Conservation (phyloP, 1,140 invertebrate genomes). For the Nasonia giraulti region DNA sequence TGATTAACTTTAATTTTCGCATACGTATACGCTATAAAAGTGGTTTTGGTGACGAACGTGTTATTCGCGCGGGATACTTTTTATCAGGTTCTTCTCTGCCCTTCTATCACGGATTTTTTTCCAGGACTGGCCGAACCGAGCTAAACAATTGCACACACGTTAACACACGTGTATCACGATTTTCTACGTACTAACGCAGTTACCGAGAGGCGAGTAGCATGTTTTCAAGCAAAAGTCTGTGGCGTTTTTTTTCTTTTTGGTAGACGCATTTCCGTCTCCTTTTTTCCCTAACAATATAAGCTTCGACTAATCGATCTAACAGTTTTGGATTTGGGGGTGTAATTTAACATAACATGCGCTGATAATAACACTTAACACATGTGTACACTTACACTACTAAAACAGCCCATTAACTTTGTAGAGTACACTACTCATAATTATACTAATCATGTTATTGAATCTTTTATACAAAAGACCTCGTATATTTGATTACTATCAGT, state of each 20-base stretch:
- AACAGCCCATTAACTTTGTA: not conserved
- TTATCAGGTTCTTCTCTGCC: conserved; percentile 11
- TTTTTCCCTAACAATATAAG: not conserved
- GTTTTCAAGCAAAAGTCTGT: conserved; percentile 53
- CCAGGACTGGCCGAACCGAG: conserved; percentile 65
- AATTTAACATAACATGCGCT: not conserved
- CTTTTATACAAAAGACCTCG: not conserved
- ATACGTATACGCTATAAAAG: too few species aligned
- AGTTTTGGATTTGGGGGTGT: not conserved
- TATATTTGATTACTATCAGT: not conserved
- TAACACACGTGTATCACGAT: conserved; percentile 53
- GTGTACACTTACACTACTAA: not conserved
- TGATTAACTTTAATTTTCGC: conserved; percentile 8
- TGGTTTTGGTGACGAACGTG: not conserved
- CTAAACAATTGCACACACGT: conserved; percentile 59
- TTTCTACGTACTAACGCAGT: conserved; percentile 66
- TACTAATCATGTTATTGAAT: not conserved
- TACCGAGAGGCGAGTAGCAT: conserved; percentile 62
- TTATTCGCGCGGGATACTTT: not conserved
- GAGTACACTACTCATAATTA: not conserved
- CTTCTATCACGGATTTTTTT: conserved; percentile 59
- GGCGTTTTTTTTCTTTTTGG: conserved; percentile 56
- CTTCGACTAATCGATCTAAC: conserved; percentile 46
- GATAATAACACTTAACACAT: conserved; percentile 4
- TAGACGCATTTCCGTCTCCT: conserved; percentile 61